A percentile compares a stretch with the other conserved stretches of the same genome.
phyloP scores from a whole-genome alignment of 2,797 vertebrate genomes.

The Melanotaenia maccullochi region DNA sequence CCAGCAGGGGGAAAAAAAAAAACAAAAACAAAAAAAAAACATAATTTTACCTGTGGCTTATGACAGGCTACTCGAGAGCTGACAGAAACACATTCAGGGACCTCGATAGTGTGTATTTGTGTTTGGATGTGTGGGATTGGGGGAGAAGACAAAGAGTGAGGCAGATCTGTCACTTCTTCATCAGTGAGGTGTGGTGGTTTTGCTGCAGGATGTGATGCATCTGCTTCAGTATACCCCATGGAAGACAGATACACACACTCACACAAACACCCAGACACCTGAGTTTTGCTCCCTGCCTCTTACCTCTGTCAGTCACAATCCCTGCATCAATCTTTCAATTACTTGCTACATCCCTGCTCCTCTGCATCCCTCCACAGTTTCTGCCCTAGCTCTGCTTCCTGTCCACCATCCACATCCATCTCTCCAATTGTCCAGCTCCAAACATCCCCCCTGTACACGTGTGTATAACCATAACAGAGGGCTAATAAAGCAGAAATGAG shows the following conservation, averaged over 20 bases:
- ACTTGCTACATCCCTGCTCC: slow-evolving; percentile 40
- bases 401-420: slow-evolving; percentile 48
- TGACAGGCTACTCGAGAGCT: slow-evolving; percentile 71
- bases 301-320: slow-evolving; percentile 59
- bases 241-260: slow-evolving; percentile 38
- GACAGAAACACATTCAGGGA: slow-evolving; percentile 68
- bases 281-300: slow-evolving; percentile 40
- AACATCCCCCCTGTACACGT: slow-evolving; percentile 54
- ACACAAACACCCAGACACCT: slow-evolving; percentile 19
- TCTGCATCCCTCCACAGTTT: slow-evolving; percentile 23
- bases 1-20: slow-evolving; percentile 63
- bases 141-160: slow-evolving; percentile 44
- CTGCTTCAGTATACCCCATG: slow-evolving; percentile 42
- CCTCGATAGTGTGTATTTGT: slow-evolving; percentile 34
- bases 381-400: slow-evolving; percentile 26
- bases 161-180: slow-evolving; percentile 70
- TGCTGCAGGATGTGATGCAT: slow-evolving; percentile 60
- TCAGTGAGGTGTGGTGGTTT: slow-evolving; percentile 49
- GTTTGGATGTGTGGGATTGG: slow-evolving; percentile 41
- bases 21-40: too few relatives aligned
- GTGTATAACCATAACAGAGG: slow-evolving; percentile 71
- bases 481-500: slow-evolving; percentile 72
- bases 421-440: slow-evolving; percentile 60
- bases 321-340: slow-evolving; percentile 53
- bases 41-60: slow-evolving; percentile 76